A percentile compares a stretch with the other conserved stretches of the same genome.
phyloP scores from a whole-genome alignment of 2,888 invertebrate species.

The Sepioteuthis lessoniana region DNA sequence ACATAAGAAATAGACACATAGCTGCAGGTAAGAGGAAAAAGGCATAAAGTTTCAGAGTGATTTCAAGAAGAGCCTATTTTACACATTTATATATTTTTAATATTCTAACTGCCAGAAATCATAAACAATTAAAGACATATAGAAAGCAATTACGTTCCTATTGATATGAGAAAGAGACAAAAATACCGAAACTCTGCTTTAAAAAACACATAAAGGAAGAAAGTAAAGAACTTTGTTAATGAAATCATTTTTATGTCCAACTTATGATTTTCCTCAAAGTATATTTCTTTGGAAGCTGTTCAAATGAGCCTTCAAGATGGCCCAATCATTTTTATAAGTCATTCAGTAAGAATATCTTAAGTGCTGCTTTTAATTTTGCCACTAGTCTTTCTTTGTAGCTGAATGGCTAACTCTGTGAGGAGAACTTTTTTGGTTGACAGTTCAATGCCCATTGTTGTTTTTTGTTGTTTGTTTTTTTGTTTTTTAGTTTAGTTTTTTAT shows the following conservation, averaged over 20 bases:
- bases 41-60: constrained; percentile 21
- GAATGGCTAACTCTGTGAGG: neutral
- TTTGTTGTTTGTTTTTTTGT: too few species aligned
- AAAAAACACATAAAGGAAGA: neutral
- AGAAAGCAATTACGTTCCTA: constrained; percentile 25
- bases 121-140: constrained; percentile 14
- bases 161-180: constrained; percentile 23
- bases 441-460: neutral
- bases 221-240: neutral
- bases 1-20: neutral
- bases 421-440: neutral
- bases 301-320: constrained; percentile 33
- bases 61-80: neutral
- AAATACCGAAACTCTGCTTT: neutral
- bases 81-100: constrained; percentile 15
- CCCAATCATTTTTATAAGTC: constrained; percentile 33
- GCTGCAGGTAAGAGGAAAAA: constrained; percentile 2
- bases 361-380: constrained; percentile 33
- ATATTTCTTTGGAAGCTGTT: constrained; percentile 33
- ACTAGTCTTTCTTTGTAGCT: neutral
- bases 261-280: constrained; percentile 25
- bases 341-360: constrained; percentile 1
- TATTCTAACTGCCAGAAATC: constrained; percentile 33
- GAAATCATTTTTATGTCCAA: constrained; percentile 33
- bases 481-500: too few species aligned